Evolutionary conservation across 2,888 invertebrate genomes (phyloP).

Genomic region (Drosophila multiciliata): DNA sequence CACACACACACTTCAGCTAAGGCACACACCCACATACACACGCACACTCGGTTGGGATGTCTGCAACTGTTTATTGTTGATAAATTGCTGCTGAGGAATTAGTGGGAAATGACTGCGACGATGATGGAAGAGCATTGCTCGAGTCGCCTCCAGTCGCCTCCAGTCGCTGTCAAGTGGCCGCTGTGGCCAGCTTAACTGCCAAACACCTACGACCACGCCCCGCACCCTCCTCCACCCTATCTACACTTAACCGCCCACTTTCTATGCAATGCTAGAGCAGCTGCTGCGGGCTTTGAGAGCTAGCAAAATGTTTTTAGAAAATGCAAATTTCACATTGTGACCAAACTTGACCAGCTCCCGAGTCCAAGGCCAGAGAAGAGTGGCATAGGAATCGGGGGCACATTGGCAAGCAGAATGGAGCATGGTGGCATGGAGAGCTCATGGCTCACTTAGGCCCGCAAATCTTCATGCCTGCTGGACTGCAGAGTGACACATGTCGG

Average conservation of each 20-base stretch:
- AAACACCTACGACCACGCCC: slow-evolving; percentile 67
- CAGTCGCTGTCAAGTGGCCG: slow-evolving; percentile 61
- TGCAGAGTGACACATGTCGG: slow-evolving; percentile 84
- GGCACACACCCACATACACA: background rate
- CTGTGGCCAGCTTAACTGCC: slow-evolving; percentile 57
- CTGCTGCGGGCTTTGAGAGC: slow-evolving; percentile 50
- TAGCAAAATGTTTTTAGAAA: slow-evolving; percentile 77
- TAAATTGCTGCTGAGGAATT: slow-evolving; percentile 83
- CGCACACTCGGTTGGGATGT: slow-evolving; percentile 60
- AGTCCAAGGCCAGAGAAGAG: slow-evolving; percentile 10
- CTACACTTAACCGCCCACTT: background rate
- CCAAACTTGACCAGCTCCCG: slow-evolving; percentile 34
- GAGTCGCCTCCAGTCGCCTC: slow-evolving; percentile 40
- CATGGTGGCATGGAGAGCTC: slow-evolving; percentile 6
- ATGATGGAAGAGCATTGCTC: slow-evolving; percentile 64
- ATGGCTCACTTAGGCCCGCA: slow-evolving; percentile 63
- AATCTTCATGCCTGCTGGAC: slow-evolving; percentile 80
- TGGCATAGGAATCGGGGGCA: background rate
- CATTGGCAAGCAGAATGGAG: background rate
- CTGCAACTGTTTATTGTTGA: slow-evolving; percentile 83
- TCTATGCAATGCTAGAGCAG: slow-evolving; percentile 29
- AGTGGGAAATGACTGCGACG: slow-evolving; percentile 76
- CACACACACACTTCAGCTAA: background rate
- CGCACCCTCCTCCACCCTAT: slow-evolving; percentile 5
- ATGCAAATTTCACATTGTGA: slow-evolving; percentile 76